Base-by-base conservation (phyloP, 37 sponge, comb jelly and placozoan genomes). In the Mnemiopsis leidyi region DNA sequence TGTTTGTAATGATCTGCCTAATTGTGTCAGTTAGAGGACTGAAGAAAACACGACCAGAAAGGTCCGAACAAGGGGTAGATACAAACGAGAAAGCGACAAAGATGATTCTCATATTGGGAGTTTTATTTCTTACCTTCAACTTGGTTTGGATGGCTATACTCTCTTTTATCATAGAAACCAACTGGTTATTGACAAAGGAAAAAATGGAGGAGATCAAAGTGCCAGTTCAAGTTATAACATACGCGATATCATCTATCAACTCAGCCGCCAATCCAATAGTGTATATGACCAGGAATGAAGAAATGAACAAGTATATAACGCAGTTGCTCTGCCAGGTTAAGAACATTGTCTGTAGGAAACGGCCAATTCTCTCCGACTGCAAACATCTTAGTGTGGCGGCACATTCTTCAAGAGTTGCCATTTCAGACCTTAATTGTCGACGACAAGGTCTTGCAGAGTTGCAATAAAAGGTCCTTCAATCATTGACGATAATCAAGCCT, bases 271-370 rank as follows among this genome's bases (percentile, higher is more conserved):
- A 77, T 32, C 79, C 79, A 36, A 77, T 77, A 20, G 79, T 77
- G 30, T 77, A 77, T 36, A 31, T 77, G 32, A 77, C 79, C 20
- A 77, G 79, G 79, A 77, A 77, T 77, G 79, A 26, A 36, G 79
- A 77, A 32, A 77, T 77, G 79, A 77, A 77, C 61, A 48, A 48
- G 13, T 48, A 48, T 48, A 13, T 48, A 5, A 48, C 5, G 13
- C 61, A 48, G 13, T 48, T 13, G 9, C 61, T 48, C 61, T 18
- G 13, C 13, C 5, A 48, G 13, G 61, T 48, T 48, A 48, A 48
- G 61, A 48, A 48, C 13, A 48, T 48, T 5, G 13, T 48, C 13
- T 48, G 61, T 13, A 48, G n/a, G n/a, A n/a, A n/a, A n/a, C n/a
- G n/a, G n/a, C n/a, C n/a, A n/a, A n/a, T n/a, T n/a, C n/a, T n/a